These are phyloP conservation scores for Thymelicus lineola DNA, from an alignment of 2,888 invertebrate genomes.

Conservation along the genomic window DNA sequence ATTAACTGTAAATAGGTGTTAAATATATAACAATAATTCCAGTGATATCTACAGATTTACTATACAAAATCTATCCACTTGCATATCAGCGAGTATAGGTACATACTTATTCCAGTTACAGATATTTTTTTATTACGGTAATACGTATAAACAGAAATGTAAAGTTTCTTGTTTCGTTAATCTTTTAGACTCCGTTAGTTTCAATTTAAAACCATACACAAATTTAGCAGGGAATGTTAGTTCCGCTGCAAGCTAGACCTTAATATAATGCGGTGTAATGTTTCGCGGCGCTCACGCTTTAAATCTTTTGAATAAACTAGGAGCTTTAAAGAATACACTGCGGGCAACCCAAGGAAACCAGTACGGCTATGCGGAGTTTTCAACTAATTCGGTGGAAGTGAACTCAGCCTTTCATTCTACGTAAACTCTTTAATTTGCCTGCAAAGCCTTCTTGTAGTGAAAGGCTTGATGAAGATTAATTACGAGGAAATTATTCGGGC, in stretches of 20 bases:
- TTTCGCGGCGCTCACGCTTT: slow-evolving; percentile 29
- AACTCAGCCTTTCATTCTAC: slow-evolving; percentile 32
- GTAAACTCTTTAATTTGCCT: slow-evolving; percentile 37
- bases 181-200: neutral
- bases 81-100: too few species aligned
- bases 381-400: slow-evolving; percentile 34
- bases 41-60: too few species aligned
- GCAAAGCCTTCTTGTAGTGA: slow-evolving; percentile 36
- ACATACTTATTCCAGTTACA: too few species aligned
- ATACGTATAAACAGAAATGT: neutral
- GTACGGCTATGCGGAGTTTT: slow-evolving; percentile 37
- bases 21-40: too few species aligned
- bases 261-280: slow-evolving; percentile 36
- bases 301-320: slow-evolving; percentile 37
- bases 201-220: slow-evolving; percentile 14
- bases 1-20: too few species aligned
- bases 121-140: too few species aligned
- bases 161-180: neutral
- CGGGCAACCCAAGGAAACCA: slow-evolving; percentile 33
- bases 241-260: slow-evolving; percentile 19
- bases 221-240: slow-evolving; percentile 15
- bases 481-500: slow-evolving; percentile 33
- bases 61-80: too few species aligned
- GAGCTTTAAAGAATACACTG: slow-evolving; percentile 35
- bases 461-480: slow-evolving; percentile 37